A percentile compares a stretch with the other conserved stretches of the same genome.
phyloP scores from a whole-genome alignment of 2,113 vertebrate species.

The Percina caprodes region DNA sequence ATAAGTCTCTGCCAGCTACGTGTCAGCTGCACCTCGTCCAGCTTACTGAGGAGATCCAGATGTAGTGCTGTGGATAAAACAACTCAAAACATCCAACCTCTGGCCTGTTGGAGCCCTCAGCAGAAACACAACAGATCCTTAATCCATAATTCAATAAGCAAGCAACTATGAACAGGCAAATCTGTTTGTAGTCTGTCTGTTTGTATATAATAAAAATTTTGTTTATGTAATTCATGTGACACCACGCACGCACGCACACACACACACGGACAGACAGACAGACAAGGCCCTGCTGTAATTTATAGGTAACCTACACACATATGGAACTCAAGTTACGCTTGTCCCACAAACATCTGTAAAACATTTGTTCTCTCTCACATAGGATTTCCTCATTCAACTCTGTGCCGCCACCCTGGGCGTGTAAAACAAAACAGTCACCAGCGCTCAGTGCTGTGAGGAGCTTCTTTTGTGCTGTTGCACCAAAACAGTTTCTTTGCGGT shows the following conservation, averaged over 20 bases:
- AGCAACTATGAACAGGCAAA: background rate
- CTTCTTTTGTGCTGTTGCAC: slow-evolving; percentile 24
- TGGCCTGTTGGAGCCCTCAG: slow-evolving; percentile 1
- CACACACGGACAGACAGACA: background rate
- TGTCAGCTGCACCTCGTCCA: slow-evolving; percentile 28
- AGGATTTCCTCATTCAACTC: slow-evolving; percentile 57
- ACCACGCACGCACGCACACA: background rate
- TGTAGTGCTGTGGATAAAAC: slow-evolving; percentile 25
- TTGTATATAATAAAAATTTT: background rate
- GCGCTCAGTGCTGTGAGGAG: slow-evolving; percentile 32
- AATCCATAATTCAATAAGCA: background rate
- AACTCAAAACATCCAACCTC: slow-evolving; percentile 4
- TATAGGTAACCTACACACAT: slow-evolving; percentile 23
- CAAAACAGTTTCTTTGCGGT: slow-evolving; percentile 13
- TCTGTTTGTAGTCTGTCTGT: background rate
- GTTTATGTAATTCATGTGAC: background rate
- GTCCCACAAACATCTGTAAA: slow-evolving; percentile 73
- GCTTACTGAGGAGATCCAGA: slow-evolving; percentile 67
- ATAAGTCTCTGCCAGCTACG: slow-evolving; percentile 44
- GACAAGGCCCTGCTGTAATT: background rate
- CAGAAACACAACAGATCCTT: slow-evolving; percentile 25
- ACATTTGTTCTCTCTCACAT: slow-evolving; percentile 70
- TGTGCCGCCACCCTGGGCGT: slow-evolving; percentile 3
- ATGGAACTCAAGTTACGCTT: slow-evolving; percentile 35
- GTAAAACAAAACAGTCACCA: slow-evolving; percentile 44